Conservation (phyloP, 2,797 vertebrate species). For the Clamator glandarius region DNA sequence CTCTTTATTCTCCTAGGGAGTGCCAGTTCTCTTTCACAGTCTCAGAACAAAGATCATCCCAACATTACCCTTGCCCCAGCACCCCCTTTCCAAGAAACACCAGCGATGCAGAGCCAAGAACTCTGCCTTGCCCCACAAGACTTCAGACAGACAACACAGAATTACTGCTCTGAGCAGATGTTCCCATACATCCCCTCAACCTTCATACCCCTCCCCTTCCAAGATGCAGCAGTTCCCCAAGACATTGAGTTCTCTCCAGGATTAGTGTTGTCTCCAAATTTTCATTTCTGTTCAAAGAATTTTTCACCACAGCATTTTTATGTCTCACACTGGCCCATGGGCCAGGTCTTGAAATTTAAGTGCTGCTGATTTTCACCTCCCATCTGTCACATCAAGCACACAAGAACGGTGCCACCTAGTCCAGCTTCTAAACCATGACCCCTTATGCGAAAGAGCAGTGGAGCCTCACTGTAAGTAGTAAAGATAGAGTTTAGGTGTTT, state of each 20-base stretch:
- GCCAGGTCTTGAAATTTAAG: background rate
- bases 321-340: background rate
- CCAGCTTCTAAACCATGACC: background rate
- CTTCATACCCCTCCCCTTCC: background rate
- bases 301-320: background rate
- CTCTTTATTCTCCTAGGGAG: background rate
- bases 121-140: background rate
- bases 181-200: background rate
- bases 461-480: background rate
- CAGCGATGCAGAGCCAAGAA: background rate
- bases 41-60: background rate
- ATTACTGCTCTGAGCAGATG: background rate
- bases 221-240: background rate
- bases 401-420: background rate
- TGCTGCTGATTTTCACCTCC: background rate
- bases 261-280: background rate
- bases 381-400: background rate
- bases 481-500: background rate
- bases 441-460: accelerated
- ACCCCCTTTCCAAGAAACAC: background rate
- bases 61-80: background rate
- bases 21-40: constrained; percentile 9
- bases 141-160: background rate
- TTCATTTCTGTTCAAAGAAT: background rate
- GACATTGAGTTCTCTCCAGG: background rate